Conservation (phyloP, 2,797 vertebrate genomes). For the Aulostomus chinensis region DNA sequence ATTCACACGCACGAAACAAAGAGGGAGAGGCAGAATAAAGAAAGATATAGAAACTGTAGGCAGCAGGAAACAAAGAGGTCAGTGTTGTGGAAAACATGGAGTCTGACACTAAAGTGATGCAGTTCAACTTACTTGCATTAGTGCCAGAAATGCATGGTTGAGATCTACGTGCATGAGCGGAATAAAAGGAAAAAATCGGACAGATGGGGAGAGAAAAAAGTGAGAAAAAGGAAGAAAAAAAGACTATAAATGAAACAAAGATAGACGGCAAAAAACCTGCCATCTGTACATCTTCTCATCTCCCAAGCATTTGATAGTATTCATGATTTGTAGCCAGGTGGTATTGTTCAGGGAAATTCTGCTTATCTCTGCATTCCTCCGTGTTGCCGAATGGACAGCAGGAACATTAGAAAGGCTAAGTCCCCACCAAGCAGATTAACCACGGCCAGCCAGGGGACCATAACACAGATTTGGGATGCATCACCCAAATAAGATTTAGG, state of each 20-base stretch:
- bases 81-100: constrained; percentile 73
- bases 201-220: neutral
- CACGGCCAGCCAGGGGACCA: constrained; percentile 51
- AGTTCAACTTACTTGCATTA: constrained; percentile 56
- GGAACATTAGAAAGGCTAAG: constrained; percentile 60
- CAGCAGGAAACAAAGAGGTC: constrained; percentile 73
- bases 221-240: neutral
- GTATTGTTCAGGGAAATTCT: constrained; percentile 10
- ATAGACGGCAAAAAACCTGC: constrained; percentile 1
- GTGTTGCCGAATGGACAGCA: constrained; percentile 45
- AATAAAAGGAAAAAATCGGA: constrained; percentile 2
- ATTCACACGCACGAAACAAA: constrained; percentile 26
- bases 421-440: constrained; percentile 71
- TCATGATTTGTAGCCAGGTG: constrained; percentile 41
- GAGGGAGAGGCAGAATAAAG: constrained; percentile 32
- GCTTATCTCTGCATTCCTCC: constrained; percentile 58
- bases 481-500: constrained; percentile 68
- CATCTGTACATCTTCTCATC: constrained; percentile 37
- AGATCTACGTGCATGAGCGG: constrained; percentile 5
- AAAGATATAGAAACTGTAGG: constrained; percentile 61
- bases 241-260: constrained; percentile 14
- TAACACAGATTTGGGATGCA: constrained; percentile 70
- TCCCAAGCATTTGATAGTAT: constrained; percentile 24
- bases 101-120: constrained; percentile 71
- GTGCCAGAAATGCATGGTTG: constrained; percentile 28